Evolutionary conservation across 1,140 invertebrate species (phyloP).

Genomic region (Euura lappo): DNA sequence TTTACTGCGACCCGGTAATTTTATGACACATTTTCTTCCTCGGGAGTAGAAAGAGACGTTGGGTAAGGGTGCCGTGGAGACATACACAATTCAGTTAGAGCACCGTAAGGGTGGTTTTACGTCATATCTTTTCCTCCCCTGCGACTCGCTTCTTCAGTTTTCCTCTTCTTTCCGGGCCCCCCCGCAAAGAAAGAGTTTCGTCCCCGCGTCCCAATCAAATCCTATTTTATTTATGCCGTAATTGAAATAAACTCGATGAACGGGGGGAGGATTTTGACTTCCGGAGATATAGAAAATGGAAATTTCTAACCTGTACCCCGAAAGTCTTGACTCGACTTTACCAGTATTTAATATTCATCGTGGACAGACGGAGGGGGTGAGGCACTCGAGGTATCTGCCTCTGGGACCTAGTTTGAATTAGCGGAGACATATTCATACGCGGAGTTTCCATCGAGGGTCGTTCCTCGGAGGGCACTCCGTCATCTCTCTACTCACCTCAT

Average conservation of each 20-base stretch:
- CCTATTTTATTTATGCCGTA: background rate
- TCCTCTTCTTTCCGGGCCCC: background rate
- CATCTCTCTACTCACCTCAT: conserved; percentile 48
- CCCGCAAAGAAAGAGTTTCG: background rate
- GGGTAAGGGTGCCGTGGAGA: conserved; percentile 4
- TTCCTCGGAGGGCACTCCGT: conserved; percentile 62
- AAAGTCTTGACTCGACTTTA: conserved; percentile 41
- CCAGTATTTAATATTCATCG: conserved; percentile 52
- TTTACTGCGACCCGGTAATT: conserved; percentile 1
- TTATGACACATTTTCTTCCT: background rate
- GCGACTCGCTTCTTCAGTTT: background rate
- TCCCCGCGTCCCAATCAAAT: background rate
- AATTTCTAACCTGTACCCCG: background rate
- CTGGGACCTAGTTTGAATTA: conserved; percentile 63
- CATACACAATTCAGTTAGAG: conserved; percentile 7
- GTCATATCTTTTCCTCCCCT: background rate
- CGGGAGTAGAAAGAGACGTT: background rate
- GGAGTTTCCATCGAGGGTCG: conserved; percentile 62
- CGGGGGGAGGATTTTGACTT: background rate
- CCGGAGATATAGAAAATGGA: background rate
- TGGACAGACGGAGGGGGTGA: conserved; percentile 42
- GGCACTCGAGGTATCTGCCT: conserved; percentile 44
- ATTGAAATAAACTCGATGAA: background rate
- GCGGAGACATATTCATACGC: conserved; percentile 63
- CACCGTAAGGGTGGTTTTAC: conserved; percentile 3